phyloP scores from a whole-genome alignment of 2,888 invertebrate genomes.

The Lithodes maja region DNA sequence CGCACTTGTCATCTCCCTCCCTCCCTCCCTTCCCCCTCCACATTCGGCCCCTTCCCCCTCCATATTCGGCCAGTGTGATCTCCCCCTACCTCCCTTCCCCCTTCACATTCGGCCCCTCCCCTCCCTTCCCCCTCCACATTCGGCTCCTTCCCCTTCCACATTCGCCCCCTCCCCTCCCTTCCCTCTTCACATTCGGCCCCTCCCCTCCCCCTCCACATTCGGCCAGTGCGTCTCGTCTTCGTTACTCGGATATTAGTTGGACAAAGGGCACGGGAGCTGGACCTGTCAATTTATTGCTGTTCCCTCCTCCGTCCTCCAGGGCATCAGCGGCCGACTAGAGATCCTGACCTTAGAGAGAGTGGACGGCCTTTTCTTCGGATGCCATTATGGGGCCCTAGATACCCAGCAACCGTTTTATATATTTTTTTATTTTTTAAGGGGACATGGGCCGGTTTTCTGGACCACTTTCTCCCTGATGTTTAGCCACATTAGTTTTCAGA shows the following conservation, averaged over 20 bases:
- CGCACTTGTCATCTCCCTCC: neutral
- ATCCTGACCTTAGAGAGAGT: too few species aligned
- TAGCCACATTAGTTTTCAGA: too few species aligned
- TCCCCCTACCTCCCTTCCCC: neutral
- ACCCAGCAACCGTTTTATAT: too few species aligned
- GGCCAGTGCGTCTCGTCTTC: slow-evolving; percentile 25
- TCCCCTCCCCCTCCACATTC: neutral
- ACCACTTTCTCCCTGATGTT: too few species aligned
- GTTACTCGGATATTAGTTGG: slow-evolving; percentile 36
- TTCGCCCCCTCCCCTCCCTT: neutral
- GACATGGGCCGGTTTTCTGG: too few species aligned
- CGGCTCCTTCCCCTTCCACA: neutral
- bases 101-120: neutral
- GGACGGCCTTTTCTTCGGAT: too few species aligned
- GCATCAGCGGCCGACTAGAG: neutral
- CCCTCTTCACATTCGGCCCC: too few species aligned
- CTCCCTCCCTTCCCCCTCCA: neutral
- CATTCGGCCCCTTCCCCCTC: neutral
- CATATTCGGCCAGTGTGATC: neutral
- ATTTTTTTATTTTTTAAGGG: too few species aligned
- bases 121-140: neutral
- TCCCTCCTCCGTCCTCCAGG: slow-evolving; percentile 7
- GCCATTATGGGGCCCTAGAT: too few species aligned
- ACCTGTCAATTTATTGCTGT: slow-evolving; percentile 58
- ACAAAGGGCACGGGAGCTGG: slow-evolving; percentile 61